phyloP scores from a whole-genome alignment of 2,888 invertebrate genomes.

The Microchrysa polita region DNA sequence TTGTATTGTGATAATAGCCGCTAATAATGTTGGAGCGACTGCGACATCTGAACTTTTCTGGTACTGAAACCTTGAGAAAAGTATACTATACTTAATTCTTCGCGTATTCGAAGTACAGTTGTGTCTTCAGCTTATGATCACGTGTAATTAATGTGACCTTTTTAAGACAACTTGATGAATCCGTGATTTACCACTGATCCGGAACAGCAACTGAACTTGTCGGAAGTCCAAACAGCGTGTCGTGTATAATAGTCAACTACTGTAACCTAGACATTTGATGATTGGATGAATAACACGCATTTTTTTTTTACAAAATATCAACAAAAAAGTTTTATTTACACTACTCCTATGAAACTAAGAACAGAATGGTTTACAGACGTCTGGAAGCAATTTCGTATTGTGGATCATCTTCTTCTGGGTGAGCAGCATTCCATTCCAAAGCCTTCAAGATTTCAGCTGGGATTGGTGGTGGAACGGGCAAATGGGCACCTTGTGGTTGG shows the following conservation, averaged over 20 bases:
- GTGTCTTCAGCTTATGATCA: not conserved
- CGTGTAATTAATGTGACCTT: conserved; percentile 27
- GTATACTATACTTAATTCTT: conserved; percentile 1
- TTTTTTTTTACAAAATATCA: conserved; percentile 11
- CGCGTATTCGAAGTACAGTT: not conserved
- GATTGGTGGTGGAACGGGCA: conserved; percentile 41
- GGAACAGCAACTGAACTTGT: conserved; percentile 2
- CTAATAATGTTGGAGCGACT: not conserved
- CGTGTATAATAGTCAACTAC: not conserved
- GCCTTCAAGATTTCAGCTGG: conserved; percentile 35
- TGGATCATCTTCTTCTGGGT: conserved; percentile 40
- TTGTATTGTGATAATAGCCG: not conserved
- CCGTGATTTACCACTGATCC: too few species aligned
- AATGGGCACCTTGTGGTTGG: conserved; percentile 40
- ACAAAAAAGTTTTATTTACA: conserved; percentile 33
- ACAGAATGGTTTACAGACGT: conserved; percentile 19
- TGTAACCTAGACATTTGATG: not conserved
- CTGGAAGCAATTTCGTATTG: conserved; percentile 35
- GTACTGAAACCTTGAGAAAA: not conserved
- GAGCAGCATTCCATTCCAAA: conserved; percentile 36
- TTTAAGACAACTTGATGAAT: conserved; percentile 17
- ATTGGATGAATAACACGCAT: not conserved
- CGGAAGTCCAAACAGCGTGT: not conserved
- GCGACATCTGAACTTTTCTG: too few species aligned
- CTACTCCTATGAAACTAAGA: conserved; percentile 15